phyloP scores from a whole-genome alignment of 2,797 vertebrate genomes.

The Oophaga sylvatica region DNA sequence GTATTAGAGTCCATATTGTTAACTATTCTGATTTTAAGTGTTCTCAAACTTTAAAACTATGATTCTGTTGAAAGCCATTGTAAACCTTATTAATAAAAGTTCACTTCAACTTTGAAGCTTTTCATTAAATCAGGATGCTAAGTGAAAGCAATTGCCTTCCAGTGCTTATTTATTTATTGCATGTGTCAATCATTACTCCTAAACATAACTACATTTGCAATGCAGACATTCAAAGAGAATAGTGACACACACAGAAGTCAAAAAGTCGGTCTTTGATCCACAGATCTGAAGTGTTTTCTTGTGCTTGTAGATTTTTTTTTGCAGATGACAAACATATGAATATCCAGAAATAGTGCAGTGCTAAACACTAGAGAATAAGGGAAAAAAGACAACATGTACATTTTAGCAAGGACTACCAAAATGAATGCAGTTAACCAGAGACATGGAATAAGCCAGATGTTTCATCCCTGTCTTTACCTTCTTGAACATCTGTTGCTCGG shows the following conservation, averaged over 20 bases:
- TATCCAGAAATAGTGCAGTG: background rate
- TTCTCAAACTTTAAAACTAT: background rate
- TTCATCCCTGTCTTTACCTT: too few relatives aligned
- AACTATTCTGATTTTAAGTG: background rate
- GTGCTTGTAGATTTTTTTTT: background rate
- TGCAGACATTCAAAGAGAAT: constrained; percentile 35
- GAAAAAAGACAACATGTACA: background rate
- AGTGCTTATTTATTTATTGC: constrained; percentile 23
- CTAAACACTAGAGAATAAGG: background rate
- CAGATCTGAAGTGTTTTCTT: constrained; percentile 32
- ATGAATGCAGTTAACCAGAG: background rate
- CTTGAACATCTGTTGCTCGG: too few relatives aligned
- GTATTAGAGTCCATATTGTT: too few relatives aligned
- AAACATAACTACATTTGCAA: constrained; percentile 12
- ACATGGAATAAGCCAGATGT: background rate
- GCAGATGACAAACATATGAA: background rate
- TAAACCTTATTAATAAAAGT: background rate
- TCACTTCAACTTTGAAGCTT: background rate
- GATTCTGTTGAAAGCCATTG: background rate
- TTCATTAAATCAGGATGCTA: background rate
- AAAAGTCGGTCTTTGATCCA: constrained; percentile 36
- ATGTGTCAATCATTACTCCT: background rate
- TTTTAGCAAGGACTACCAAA: background rate
- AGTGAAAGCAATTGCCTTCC: background rate
- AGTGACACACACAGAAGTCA: background rate